A percentile compares a stretch with the other conserved stretches of the same genome.
phyloP scores from a whole-genome alignment of 2,888 invertebrate genomes.

The Nowickia ferox region DNA sequence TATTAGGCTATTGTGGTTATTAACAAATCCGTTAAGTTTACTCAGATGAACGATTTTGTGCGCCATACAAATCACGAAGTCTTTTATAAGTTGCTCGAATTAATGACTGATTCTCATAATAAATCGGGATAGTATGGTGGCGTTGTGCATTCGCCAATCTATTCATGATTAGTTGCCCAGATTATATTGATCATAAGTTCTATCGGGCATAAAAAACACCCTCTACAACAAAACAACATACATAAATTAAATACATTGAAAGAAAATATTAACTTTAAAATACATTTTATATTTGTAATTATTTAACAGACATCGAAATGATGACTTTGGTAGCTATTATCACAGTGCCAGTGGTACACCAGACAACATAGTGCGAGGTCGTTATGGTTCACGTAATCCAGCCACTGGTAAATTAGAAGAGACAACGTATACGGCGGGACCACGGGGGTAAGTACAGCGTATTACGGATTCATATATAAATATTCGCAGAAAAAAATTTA shows the following conservation, averaged over 20 bases:
- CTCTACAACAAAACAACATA: background rate
- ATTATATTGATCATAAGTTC: background rate
- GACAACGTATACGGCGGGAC: constrained; percentile 90
- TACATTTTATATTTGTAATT: constrained; percentile 1
- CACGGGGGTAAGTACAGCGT: constrained; percentile 86
- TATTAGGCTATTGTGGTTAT: too few relatives aligned
- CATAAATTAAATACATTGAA: background rate
- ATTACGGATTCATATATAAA: background rate
- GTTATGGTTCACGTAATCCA: constrained; percentile 90
- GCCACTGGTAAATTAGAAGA: constrained; percentile 88
- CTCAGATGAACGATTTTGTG: too few relatives aligned
- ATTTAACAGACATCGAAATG: constrained; percentile 83
- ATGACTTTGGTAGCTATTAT: constrained; percentile 88
- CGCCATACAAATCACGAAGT: too few relatives aligned
- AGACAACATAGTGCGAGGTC: constrained; percentile 88
- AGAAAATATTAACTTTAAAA: background rate
- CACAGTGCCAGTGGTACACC: constrained; percentile 87
- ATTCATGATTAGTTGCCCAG: too few relatives aligned
- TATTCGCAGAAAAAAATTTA: background rate
- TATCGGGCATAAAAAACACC: background rate
- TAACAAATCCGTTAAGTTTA: too few relatives aligned
- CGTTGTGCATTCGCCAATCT: too few relatives aligned
- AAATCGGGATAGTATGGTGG: too few relatives aligned
- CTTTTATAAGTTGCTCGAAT: too few relatives aligned
- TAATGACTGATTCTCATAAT: too few relatives aligned